These are phyloP conservation scores for Antedon mediterranea DNA, from an alignment of 53 echinoderm and acorn worm genomes.

Conservation along the genomic window DNA sequence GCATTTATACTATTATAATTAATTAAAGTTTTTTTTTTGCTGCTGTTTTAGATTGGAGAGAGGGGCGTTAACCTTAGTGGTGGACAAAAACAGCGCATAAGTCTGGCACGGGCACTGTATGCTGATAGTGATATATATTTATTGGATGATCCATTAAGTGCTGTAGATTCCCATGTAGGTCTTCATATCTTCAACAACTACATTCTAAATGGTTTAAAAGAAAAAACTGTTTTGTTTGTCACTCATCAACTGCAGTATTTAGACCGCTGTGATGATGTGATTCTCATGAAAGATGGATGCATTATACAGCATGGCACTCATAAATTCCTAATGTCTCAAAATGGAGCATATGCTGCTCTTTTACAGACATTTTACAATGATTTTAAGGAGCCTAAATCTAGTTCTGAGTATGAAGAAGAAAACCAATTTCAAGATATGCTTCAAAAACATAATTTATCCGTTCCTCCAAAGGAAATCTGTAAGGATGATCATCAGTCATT, in stretches of 20 bases:
- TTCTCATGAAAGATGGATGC: constrained; percentile 55
- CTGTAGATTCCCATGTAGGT: constrained; percentile 64
- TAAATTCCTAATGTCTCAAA: constrained; percentile 34
- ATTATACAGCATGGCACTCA: constrained; percentile 44
- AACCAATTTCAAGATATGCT: neutral
- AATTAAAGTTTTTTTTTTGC: too few relatives aligned
- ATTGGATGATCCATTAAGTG: constrained; percentile 52
- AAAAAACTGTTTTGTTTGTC: constrained; percentile 51
- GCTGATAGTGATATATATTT: constrained; percentile 53
- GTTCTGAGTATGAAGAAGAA: neutral
- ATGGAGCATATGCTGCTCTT: constrained; percentile 41
- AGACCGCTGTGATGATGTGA: constrained; percentile 41
- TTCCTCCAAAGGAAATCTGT: neutral
- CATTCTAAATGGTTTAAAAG: constrained; percentile 26
- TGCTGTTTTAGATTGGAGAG: constrained; percentile 62
- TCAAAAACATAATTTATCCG: neutral
- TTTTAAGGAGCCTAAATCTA: constrained; percentile 1
- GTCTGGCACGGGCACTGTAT: constrained; percentile 71
- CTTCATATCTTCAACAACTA: constrained; percentile 58
- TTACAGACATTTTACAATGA: constrained; percentile 45
- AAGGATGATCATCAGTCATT: neutral
- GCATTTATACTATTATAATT: too few relatives aligned
- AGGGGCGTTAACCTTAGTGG: constrained; percentile 55
- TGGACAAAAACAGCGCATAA: constrained; percentile 61
- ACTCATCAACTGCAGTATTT: constrained; percentile 65